phyloP scores from a whole-genome alignment of 2,888 invertebrate species.

The Rhaphigaster nebulosa region DNA sequence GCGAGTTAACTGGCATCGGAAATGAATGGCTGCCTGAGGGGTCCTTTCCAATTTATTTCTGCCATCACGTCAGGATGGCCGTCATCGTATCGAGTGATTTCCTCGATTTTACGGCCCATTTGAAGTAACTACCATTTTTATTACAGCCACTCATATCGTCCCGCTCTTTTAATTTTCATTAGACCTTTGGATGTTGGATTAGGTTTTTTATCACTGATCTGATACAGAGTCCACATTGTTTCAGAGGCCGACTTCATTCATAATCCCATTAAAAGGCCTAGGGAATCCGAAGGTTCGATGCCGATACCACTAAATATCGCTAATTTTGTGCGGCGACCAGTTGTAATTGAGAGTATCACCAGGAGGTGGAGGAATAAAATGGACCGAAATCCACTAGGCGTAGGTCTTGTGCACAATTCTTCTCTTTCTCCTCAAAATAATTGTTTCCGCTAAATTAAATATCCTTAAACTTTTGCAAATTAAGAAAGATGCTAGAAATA shows the following conservation, averaged over 20 bases:
- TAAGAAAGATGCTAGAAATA: too few species aligned
- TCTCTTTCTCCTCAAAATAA: too few species aligned
- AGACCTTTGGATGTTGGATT: background rate
- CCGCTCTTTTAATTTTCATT: background rate
- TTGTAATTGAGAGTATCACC: too few species aligned
- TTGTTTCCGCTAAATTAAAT: too few species aligned
- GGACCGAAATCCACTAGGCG: too few species aligned
- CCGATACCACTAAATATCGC: background rate
- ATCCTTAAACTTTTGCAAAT: too few species aligned
- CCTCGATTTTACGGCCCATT: conserved; percentile 3
- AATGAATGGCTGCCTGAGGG: background rate
- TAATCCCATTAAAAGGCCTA: too few species aligned
- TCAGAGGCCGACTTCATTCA: too few species aligned
- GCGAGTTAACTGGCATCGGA: background rate
- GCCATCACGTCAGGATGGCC: background rate
- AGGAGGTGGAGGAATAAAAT: too few species aligned
- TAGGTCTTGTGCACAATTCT: too few species aligned
- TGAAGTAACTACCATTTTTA: background rate
- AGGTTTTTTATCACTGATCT: background rate
- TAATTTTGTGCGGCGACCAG: too few species aligned
- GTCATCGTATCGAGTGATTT: conserved; percentile 27
- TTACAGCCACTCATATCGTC: conserved; percentile 12
- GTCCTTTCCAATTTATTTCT: conserved; percentile 16
- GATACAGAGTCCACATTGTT: background rate
- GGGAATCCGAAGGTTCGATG: background rate